Percentiles rank a stretch among this genome's conserved stretches.
Evolutionary conservation across 1,140 invertebrate genomes (phyloP).

Genomic region (Pachyrhynchus sulphureomaculatus): DNA sequence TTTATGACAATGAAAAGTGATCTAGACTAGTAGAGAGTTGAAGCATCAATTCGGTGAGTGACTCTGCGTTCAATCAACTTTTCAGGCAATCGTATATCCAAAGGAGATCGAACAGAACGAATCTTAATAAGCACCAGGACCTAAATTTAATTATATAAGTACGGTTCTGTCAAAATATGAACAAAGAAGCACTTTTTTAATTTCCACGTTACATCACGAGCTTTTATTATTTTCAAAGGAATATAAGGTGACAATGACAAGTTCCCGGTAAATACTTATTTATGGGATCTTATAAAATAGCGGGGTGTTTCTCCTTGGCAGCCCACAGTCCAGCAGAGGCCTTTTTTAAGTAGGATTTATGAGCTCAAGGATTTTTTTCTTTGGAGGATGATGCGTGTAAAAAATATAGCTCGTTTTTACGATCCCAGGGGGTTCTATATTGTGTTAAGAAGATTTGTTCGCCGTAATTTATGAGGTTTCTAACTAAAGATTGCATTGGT

Average conservation of each 20-base stretch:
- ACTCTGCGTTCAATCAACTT: too few species aligned
- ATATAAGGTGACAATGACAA: conserved; percentile 29
- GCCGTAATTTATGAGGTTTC: conserved; percentile 8
- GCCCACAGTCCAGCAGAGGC: conserved; percentile 17
- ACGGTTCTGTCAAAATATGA: conserved; percentile 4
- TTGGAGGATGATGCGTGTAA: conserved; percentile 30
- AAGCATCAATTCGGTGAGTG: too few species aligned
- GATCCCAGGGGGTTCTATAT: conserved; percentile 20
- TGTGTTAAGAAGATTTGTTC: conserved; percentile 26
- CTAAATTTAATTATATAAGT: too few species aligned
- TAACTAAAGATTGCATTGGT: neutral
- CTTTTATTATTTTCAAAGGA: conserved; percentile 22
- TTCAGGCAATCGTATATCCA: too few species aligned
- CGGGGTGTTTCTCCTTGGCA: conserved; percentile 25
- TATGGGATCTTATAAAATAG: conserved; percentile 31
- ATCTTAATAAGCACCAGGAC: too few species aligned
- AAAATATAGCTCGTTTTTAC: conserved; percentile 28
- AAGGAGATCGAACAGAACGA: too few species aligned
- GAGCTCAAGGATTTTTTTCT: conserved; percentile 30
- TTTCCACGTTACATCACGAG: conserved; percentile 20
- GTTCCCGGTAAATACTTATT: conserved; percentile 34
- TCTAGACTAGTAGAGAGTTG: too few species aligned
- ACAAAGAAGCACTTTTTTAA: conserved; percentile 19
- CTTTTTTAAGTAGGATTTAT: conserved; percentile 34
- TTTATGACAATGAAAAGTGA: too few species aligned